Evolutionary conservation across 2,888 invertebrate species (phyloP).

Genomic region (Drosophila robusta): DNA sequence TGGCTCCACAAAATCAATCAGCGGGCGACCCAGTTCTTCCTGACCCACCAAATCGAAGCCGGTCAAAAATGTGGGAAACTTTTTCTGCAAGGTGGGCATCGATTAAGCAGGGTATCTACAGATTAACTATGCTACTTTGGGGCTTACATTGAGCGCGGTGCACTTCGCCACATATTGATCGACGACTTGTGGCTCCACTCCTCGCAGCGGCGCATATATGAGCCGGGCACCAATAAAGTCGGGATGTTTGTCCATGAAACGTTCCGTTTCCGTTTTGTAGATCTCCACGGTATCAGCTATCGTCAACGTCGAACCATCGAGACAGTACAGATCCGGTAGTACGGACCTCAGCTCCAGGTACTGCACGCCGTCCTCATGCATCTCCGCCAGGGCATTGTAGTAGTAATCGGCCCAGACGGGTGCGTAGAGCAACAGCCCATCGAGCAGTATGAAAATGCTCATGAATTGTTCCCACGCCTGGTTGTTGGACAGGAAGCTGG

Average conservation of each 20-base stretch:
- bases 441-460: constrained; percentile 86
- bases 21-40: constrained; percentile 89
- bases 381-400: constrained; percentile 87
- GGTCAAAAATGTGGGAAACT: constrained; percentile 89
- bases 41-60: constrained; percentile 94
- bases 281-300: constrained; percentile 86
- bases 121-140: too few relatives aligned
- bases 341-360: constrained; percentile 89
- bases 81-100: constrained; percentile 83
- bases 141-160: constrained; percentile 73
- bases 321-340: constrained; percentile 88
- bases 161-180: constrained; percentile 85
- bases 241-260: constrained; percentile 87
- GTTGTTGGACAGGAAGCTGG: constrained; percentile 86
- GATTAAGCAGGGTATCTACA: background rate
- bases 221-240: constrained; percentile 89
- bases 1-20: constrained; percentile 87
- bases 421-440: constrained; percentile 87
- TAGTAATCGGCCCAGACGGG: constrained; percentile 89
- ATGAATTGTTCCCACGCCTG: constrained; percentile 87
- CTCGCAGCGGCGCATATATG: constrained; percentile 89
- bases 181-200: constrained; percentile 84
- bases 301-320: constrained; percentile 87
- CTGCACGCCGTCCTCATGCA: constrained; percentile 89
- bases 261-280: constrained; percentile 86